phyloP scores from a whole-genome alignment of 1,140 invertebrate species.

The Lamellibrachia luymesi region DNA sequence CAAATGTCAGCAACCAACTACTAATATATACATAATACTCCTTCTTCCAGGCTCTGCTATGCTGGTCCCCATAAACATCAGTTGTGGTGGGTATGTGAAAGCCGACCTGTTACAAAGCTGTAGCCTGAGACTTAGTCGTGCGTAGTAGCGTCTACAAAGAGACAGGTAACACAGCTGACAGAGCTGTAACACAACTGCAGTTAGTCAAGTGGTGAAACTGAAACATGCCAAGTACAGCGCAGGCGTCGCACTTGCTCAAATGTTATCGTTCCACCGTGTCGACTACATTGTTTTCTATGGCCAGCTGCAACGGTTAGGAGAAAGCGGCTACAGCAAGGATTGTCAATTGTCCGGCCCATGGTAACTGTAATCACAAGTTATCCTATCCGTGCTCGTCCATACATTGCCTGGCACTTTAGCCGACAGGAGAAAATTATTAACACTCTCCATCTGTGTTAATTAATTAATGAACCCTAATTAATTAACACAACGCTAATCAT shows the following conservation, averaged over 20 bases:
- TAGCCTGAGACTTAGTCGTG: neutral
- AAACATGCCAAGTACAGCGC: neutral
- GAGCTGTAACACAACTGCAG: neutral
- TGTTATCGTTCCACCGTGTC: neutral
- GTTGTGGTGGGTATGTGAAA: neutral
- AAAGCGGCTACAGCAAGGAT: neutral
- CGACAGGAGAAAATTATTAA: neutral
- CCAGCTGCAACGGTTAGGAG: neutral
- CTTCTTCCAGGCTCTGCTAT: slow-evolving; percentile 1
- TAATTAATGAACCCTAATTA: neutral
- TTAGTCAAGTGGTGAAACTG: neutral
- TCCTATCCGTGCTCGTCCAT: neutral
- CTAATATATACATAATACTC: slow-evolving; percentile 6
- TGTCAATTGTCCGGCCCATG: neutral
- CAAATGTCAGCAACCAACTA: slow-evolving; percentile 4
- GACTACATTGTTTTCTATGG: neutral
- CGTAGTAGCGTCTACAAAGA: neutral
- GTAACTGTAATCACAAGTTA: neutral
- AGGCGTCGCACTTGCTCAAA: neutral
- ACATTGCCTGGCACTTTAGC: neutral
- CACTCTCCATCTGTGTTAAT: slow-evolving; percentile 1
- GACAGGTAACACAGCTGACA: neutral
- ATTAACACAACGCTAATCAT: slow-evolving; percentile 1
- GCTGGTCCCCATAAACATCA: slow-evolving; percentile 3
- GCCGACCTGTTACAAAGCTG: neutral